A percentile compares a stretch with the other conserved stretches of the same genome.
Conservation (phyloP, 1,140 invertebrate species). For the Globodera ellingtonae region DNA sequence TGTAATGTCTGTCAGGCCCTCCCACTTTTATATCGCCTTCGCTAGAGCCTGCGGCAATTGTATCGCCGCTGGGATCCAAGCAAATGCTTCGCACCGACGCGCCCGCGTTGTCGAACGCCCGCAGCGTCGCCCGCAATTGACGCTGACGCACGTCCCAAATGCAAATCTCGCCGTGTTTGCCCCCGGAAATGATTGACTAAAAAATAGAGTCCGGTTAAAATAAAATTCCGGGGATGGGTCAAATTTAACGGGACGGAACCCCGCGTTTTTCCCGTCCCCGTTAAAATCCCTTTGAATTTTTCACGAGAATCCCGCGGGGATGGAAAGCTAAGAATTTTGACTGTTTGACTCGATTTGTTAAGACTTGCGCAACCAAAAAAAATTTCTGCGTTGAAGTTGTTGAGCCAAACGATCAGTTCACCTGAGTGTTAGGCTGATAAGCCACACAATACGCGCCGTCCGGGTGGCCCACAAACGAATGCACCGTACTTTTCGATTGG, state of each 20-base stretch:
- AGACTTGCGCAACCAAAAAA: constrained; percentile 3
- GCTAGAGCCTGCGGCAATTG: constrained; percentile 93
- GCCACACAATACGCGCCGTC: constrained; percentile 60
- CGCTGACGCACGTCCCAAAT: constrained; percentile 80
- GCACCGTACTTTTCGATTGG: constrained; percentile 86
- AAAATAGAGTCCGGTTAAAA: constrained; percentile 7
- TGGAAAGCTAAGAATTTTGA: too few relatives aligned
- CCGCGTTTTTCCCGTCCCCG: too few relatives aligned
- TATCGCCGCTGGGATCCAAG: constrained; percentile 89
- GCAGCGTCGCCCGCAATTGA: constrained; percentile 81
- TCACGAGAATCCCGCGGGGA: too few relatives aligned
- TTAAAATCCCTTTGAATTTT: too few relatives aligned
- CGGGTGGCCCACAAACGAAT: constrained; percentile 60
- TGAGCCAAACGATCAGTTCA: constrained; percentile 3
- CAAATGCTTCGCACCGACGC: constrained; percentile 86
- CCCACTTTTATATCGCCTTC: constrained; percentile 97
- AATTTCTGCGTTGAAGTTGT: constrained; percentile 19
- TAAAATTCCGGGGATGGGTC: too few relatives aligned
- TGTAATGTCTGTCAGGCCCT: constrained; percentile 20
- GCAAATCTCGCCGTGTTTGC: constrained; percentile 91
- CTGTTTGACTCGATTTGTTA: too few relatives aligned
- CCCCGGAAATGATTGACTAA: constrained; percentile 78
- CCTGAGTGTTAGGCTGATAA: constrained; percentile 59
- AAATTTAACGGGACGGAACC: too few relatives aligned
- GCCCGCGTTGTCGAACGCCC: constrained; percentile 66